Evolutionary conservation across 2,888 invertebrate genomes (phyloP).

Genomic region (Phaonia tiefii): DNA sequence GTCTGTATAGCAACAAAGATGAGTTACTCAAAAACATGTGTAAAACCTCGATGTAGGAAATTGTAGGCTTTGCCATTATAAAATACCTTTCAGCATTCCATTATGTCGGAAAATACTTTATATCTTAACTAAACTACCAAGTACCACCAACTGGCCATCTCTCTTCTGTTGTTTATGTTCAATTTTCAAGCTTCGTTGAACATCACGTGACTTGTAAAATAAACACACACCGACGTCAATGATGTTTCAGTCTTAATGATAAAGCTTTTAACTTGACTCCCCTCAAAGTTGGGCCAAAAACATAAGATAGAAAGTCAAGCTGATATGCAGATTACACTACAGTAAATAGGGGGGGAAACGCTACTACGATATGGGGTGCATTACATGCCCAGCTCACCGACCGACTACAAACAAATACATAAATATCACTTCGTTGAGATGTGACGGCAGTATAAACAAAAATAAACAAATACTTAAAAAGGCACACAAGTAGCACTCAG

Average conservation of each 20-base stretch:
- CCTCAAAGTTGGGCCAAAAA: conserved; percentile 34
- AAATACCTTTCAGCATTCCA: too few relatives aligned
- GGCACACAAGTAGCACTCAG: conserved; percentile 39
- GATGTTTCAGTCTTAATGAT: conserved; percentile 52
- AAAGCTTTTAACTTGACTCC: conserved; percentile 50
- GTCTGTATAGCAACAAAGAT: too few relatives aligned
- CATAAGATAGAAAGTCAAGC: neutral
- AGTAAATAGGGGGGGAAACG: neutral
- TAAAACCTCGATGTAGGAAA: too few relatives aligned
- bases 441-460: conserved; percentile 18
- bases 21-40: too few relatives aligned
- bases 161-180: conserved; percentile 6
- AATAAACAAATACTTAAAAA: conserved; percentile 62
- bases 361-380: neutral
- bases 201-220: conserved; percentile 51
- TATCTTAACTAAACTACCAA: too few relatives aligned
- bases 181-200: conserved; percentile 25
- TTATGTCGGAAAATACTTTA: too few relatives aligned
- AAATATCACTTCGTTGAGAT: conserved; percentile 32
- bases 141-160: neutral
- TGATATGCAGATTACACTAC: conserved; percentile 46
- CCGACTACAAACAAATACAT: conserved; percentile 12
- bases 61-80: too few relatives aligned
- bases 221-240: conserved; percentile 46
- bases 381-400: neutral